Evolutionary conservation across 1,140 invertebrate genomes (phyloP).

Genomic region (Drosophila lini): DNA sequence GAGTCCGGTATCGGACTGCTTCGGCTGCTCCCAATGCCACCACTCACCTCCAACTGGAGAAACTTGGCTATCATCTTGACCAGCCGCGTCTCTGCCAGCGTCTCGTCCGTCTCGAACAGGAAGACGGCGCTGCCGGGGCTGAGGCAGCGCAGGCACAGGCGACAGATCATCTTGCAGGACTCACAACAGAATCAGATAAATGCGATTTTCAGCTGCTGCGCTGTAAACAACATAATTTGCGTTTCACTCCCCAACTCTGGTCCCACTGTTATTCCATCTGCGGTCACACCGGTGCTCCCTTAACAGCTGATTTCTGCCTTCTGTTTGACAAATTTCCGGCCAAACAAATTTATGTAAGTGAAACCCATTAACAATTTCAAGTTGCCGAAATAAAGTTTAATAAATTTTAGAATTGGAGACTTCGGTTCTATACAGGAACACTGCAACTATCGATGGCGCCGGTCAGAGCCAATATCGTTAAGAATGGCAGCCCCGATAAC

Average conservation of each 20-base stretch:
- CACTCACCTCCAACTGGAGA: conserved; percentile 67
- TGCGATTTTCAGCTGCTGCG: conserved; percentile 87
- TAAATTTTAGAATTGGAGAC: too few species aligned
- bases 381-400: not conserved
- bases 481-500: conserved; percentile 2
- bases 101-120: conserved; percentile 68
- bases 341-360: not conserved
- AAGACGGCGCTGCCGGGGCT: conserved; percentile 69
- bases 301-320: not conserved
- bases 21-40: not conserved
- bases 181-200: conserved; percentile 1
- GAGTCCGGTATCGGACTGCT: too few species aligned
- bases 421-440: too few species aligned
- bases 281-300: not conserved
- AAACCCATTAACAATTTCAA: not conserved
- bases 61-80: conserved; percentile 78
- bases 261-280: not conserved
- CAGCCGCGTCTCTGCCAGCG: conserved; percentile 66
- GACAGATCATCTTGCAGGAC: conserved; percentile 87
- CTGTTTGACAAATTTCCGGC: not conserved
- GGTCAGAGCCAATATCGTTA: not conserved
- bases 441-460: not conserved
- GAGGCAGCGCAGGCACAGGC: conserved; percentile 70
- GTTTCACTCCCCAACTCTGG: not conserved
- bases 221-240: conserved; percentile 84